A percentile compares a stretch with the other conserved stretches of the same genome.
These are phyloP conservation scores for Dromius quadrimaculatus DNA, from an alignment of 2,888 invertebrate species.

Conservation along the genomic window DNA sequence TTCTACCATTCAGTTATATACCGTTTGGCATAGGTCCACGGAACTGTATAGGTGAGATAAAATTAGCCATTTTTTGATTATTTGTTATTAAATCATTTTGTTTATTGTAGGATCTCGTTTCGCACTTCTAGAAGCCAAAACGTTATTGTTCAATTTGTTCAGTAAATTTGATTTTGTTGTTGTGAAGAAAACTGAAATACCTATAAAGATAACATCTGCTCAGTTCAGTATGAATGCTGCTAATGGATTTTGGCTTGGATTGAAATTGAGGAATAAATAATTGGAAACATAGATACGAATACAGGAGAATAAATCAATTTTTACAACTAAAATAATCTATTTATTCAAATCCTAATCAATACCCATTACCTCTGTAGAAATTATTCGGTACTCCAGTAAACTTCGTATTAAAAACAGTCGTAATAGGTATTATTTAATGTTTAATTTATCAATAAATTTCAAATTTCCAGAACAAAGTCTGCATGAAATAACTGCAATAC, in stretches of 20 bases:
- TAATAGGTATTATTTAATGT: too few species aligned
- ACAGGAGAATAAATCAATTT: too few species aligned
- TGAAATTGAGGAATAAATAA: slow-evolving; percentile 51
- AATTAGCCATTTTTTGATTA: slow-evolving; percentile 11
- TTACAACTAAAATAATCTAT: too few species aligned
- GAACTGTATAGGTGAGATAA: slow-evolving; percentile 70
- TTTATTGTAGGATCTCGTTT: slow-evolving; percentile 63
- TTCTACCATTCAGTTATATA: slow-evolving; percentile 66
- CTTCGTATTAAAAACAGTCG: too few species aligned
- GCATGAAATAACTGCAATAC: too few species aligned
- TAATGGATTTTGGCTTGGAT: slow-evolving; percentile 60
- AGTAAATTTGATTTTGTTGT: slow-evolving; percentile 59
- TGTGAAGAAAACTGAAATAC: slow-evolving; percentile 54
- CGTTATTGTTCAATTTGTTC: slow-evolving; percentile 63
- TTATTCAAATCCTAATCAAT: too few species aligned
- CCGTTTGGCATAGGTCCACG: slow-evolving; percentile 73
- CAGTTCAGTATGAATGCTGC: slow-evolving; percentile 64
- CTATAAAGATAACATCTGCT: slow-evolving; percentile 59
- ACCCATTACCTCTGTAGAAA: too few species aligned
- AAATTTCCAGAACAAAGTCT: too few species aligned
- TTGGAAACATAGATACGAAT: too few species aligned
- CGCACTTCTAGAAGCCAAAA: slow-evolving; percentile 65
- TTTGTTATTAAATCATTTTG: slow-evolving; percentile 6
- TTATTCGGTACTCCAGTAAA: too few species aligned
- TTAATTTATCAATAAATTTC: too few species aligned